These are phyloP conservation scores for Argyrosomus regius DNA, from an alignment of 2,797 vertebrate genomes.

Conservation along the genomic window DNA sequence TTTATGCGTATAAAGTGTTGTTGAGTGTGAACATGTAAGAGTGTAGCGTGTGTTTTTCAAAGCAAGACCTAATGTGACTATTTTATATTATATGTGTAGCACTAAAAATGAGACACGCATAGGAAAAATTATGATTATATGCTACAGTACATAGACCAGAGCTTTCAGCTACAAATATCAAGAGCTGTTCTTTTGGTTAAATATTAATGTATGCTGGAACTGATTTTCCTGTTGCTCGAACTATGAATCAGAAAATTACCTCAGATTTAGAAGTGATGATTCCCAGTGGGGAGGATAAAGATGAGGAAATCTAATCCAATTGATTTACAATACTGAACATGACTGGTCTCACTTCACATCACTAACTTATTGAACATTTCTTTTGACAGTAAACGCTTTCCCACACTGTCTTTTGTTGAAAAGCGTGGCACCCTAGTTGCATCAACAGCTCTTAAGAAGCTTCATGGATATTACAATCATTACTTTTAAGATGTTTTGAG, in stretches of 20 bases:
- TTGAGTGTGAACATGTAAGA: neutral
- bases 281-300: neutral
- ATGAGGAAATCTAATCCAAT: neutral
- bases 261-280: conserved; percentile 2
- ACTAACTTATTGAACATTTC: neutral
- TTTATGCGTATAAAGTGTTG: neutral
- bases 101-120: neutral
- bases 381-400: neutral
- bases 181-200: conserved; percentile 5
- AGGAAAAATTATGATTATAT: neutral
- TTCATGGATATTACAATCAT: neutral
- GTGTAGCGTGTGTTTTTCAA: neutral
- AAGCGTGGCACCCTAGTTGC: neutral
- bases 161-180: neutral
- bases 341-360: neutral
- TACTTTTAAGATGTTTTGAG: neutral
- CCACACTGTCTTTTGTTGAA: neutral
- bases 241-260: conserved; percentile 21
- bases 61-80: neutral
- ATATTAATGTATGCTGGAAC: conserved; percentile 34
- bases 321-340: neutral
- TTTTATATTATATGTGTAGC: neutral
- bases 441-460: neutral
- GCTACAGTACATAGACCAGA: neutral
- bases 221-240: conserved; percentile 21